Evolutionary conservation across 2,113 vertebrate genomes (phyloP).

Genomic region (Cavia porcellus): DNA sequence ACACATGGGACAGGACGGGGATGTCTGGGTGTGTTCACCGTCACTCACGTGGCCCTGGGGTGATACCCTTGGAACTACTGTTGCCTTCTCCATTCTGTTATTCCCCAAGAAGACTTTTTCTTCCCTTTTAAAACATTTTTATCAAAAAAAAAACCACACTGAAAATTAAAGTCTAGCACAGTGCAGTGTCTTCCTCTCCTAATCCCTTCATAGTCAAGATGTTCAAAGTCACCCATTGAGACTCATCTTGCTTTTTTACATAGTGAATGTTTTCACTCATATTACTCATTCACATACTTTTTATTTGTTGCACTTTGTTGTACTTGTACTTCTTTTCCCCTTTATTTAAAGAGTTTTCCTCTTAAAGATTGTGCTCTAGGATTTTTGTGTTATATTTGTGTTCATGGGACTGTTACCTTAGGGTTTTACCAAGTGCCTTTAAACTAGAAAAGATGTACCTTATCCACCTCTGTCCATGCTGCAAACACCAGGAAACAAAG

Average conservation of each 20-base stretch:
- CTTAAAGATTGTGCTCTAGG: neutral
- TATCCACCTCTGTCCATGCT: neutral
- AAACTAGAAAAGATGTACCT: neutral
- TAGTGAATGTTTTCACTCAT: neutral
- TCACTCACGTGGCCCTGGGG: neutral
- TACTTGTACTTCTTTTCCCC: neutral
- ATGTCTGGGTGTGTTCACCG: neutral
- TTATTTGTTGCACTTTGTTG: neutral
- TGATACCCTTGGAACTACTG: too few species aligned
- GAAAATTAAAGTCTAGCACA: neutral
- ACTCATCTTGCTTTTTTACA: fast-evolving
- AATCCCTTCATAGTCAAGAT: too few species aligned
- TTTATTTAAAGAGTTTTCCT: neutral
- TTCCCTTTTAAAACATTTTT: neutral
- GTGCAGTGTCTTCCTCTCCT: neutral
- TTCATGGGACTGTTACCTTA: neutral
- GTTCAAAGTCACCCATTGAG: neutral
- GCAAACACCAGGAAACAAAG: neutral
- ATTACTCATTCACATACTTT: neutral
- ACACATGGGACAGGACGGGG: neutral
- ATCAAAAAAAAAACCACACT: neutral
- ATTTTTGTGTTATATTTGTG: neutral
- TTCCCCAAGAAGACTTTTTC: neutral
- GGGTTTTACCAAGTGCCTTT: neutral
- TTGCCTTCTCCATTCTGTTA: neutral